A percentile compares a stretch with the other conserved stretches of the same genome.
Evolutionary conservation across 2,888 invertebrate genomes (phyloP).

Genomic region (Punctoribates punctum): DNA sequence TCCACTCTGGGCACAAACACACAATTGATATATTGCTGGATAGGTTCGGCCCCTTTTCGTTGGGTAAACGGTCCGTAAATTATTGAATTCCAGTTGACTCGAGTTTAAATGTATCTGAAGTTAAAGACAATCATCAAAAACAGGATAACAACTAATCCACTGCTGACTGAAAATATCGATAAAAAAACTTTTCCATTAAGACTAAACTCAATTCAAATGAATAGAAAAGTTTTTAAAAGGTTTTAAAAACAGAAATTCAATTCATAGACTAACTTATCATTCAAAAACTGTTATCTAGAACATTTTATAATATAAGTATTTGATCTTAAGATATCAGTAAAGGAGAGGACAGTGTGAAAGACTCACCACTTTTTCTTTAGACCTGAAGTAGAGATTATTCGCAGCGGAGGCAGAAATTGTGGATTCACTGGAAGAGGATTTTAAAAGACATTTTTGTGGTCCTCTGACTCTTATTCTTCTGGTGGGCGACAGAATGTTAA

Average conservation of each 20-base stretch:
- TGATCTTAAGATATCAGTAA: not conserved
- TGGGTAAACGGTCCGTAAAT: slow-evolving; percentile 49
- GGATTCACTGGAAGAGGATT: not conserved
- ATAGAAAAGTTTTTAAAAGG: no score
- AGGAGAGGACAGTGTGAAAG: no score
- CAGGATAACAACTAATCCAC: not conserved
- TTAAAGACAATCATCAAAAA: not conserved
- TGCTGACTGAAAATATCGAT: no score
- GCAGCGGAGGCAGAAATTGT: not conserved
- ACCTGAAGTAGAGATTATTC: not conserved
- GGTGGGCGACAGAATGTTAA: slow-evolving; percentile 27
- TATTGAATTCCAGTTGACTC: slow-evolving; percentile 47
- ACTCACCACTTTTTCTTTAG: slow-evolving; percentile 23
- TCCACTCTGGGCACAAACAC: slow-evolving; percentile 79
- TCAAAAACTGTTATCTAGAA: no score
- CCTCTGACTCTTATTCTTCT: slow-evolving; percentile 17
- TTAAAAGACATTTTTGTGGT: slow-evolving; percentile 24
- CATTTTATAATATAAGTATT: no score
- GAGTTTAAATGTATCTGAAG: slow-evolving; percentile 48
- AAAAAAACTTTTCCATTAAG: no score
- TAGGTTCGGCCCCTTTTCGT: slow-evolving; percentile 47
- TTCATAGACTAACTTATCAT: no score
- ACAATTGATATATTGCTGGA: slow-evolving; percentile 63
- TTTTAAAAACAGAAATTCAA: no score
- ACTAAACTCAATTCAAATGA: no score